A percentile compares a stretch with the other conserved stretches of the same genome.
Evolutionary conservation across 1,140 invertebrate species (phyloP).

Genomic region (Tetramorium alpestre): DNA sequence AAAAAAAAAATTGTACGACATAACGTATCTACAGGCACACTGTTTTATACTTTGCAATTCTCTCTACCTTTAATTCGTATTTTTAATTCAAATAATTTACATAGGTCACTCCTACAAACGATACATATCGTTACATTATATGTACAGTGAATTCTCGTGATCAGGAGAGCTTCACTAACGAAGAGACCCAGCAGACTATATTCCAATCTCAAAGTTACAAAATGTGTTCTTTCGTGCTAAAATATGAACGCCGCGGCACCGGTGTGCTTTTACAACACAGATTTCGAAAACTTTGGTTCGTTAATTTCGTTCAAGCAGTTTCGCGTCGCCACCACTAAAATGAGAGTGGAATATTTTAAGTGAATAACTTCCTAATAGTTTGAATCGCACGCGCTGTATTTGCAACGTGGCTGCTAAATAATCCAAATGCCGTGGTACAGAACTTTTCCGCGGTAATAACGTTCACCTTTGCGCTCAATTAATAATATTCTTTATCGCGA

Average conservation of each 20-base stretch:
- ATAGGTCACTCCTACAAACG: background rate
- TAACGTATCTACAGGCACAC: background rate
- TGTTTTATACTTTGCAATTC: background rate
- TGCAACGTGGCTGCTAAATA: slow-evolving; percentile 35
- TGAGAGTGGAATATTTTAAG: slow-evolving; percentile 43
- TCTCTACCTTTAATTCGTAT: background rate
- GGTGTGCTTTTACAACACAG: slow-evolving; percentile 29
- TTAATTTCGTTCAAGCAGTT: slow-evolving; percentile 43
- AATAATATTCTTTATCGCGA: slow-evolving; percentile 17
- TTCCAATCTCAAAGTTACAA: slow-evolving; percentile 12
- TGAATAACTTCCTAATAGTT: slow-evolving; percentile 53
- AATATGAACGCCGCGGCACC: slow-evolving; percentile 24
- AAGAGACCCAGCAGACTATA: background rate
- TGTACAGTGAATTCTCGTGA: background rate
- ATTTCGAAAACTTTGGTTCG: slow-evolving; percentile 57
- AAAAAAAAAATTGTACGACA: background rate
- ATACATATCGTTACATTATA: background rate
- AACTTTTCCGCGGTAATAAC: background rate
- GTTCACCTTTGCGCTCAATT: background rate
- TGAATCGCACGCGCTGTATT: slow-evolving; percentile 43
- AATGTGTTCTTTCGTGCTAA: slow-evolving; percentile 31
- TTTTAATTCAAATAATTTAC: background rate
- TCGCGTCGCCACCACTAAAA: slow-evolving; percentile 36
- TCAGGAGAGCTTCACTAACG: slow-evolving; percentile 34
- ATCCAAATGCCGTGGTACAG: background rate